phyloP scores from a whole-genome alignment of 2,797 vertebrate genomes.

The Orestias chungarensis region DNA sequence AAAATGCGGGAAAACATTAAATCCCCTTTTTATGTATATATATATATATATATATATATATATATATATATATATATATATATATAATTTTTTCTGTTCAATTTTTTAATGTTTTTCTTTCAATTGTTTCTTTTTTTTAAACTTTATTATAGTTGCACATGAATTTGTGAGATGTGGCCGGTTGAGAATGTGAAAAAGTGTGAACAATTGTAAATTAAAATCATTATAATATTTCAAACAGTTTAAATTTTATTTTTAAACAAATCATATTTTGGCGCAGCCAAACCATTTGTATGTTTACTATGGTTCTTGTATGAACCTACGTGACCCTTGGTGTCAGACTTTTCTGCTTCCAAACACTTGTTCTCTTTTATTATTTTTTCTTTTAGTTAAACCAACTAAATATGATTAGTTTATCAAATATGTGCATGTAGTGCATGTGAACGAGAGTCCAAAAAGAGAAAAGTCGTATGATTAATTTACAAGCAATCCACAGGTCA shows the following conservation, averaged over 20 bases:
- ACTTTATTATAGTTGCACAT: not conserved
- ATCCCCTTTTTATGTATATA: too few relatives aligned
- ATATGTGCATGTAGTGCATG: slow-evolving; percentile 80
- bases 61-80: too few relatives aligned
- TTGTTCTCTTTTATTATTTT: slow-evolving; percentile 77
- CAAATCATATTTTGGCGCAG: not conserved
- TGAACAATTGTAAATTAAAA: not conserved
- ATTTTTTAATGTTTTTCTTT: not conserved
- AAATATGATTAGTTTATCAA: slow-evolving; percentile 85
- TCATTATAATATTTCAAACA: not conserved
- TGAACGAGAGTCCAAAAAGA: slow-evolving; percentile 61
- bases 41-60: too few relatives aligned
- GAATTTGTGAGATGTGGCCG: not conserved
- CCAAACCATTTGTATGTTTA: not conserved
- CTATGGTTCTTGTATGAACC: not conserved
- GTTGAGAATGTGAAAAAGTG: not conserved
- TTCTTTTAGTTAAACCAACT: slow-evolving; percentile 48
- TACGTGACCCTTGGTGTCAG: slow-evolving; percentile 49
- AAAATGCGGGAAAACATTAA: not conserved
- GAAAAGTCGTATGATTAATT: slow-evolving; percentile 83
- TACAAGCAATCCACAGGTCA: slow-evolving; percentile 84
- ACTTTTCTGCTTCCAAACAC: slow-evolving; percentile 82
- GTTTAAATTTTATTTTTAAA: not conserved
- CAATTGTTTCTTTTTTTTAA: not conserved
- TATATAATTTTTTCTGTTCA: not conserved